A percentile compares a stretch with the other conserved stretches of the same genome.
Conservation (phyloP, 2,888 invertebrate genomes). For the Bruchidius siliquastri region DNA sequence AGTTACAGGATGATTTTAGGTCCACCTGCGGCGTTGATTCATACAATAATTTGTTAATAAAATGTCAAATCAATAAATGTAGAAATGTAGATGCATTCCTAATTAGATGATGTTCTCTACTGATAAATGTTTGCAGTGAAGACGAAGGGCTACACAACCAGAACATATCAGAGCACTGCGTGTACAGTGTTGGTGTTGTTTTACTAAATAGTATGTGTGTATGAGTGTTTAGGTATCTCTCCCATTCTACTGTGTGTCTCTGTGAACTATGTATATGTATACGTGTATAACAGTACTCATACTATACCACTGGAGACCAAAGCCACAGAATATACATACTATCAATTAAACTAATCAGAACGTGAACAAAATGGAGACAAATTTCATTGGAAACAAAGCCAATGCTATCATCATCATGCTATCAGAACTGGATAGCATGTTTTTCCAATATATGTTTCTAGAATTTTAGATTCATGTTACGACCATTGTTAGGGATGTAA, state of each 20-base stretch:
- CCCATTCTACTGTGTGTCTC: neutral
- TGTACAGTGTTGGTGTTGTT: neutral
- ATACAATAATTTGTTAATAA: too few species aligned
- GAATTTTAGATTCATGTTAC: too few species aligned
- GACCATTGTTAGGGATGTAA: too few species aligned
- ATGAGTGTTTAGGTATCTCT: conserved; percentile 20
- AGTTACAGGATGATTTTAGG: too few species aligned
- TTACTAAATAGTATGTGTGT: conserved; percentile 24
- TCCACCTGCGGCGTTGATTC: too few species aligned
- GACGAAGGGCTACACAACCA: neutral
- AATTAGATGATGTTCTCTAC: neutral
- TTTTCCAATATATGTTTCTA: too few species aligned
- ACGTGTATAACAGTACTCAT: conserved; percentile 12
- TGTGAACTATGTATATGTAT: neutral
- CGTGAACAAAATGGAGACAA: too few species aligned
- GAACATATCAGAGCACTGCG: neutral
- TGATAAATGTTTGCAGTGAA: neutral
- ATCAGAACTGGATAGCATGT: too few species aligned
- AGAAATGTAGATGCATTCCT: neutral
- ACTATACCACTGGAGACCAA: neutral
- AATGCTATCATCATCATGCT: too few species aligned
- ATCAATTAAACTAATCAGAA: neutral
- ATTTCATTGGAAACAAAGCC: too few species aligned
- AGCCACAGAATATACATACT: neutral
- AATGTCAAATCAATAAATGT: neutral